These are phyloP conservation scores for Drosophila parvula DNA, from an alignment of 1,140 invertebrate genomes.

Conservation along the genomic window DNA sequence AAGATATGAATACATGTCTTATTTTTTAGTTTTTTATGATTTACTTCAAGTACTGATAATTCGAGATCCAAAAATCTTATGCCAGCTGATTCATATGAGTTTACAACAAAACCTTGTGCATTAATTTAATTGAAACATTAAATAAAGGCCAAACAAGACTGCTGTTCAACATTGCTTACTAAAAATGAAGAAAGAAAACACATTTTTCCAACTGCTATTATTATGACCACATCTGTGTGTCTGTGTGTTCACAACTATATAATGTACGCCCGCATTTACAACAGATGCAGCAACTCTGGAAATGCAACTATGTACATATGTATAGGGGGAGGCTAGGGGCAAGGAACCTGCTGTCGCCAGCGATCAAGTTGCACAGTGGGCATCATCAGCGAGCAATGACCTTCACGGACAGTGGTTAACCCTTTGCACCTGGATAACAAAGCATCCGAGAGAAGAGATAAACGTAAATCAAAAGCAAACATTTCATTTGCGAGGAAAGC, in stretches of 20 bases:
- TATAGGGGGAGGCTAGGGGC: neutral
- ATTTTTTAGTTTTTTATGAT: no score
- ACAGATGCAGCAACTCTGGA: slow-evolving; percentile 43
- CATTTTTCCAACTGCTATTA: neutral
- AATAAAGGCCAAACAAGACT: neutral
- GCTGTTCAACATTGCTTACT: neutral
- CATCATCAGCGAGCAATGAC: slow-evolving; percentile 24
- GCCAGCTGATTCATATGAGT: neutral
- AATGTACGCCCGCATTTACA: slow-evolving; percentile 66
- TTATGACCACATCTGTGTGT: neutral
- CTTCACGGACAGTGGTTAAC: slow-evolving; percentile 23
- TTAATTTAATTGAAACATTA: neutral
- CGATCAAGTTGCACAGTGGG: slow-evolving; percentile 67
- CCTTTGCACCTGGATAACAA: slow-evolving; percentile 27
- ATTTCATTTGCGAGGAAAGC: slow-evolving; percentile 5
- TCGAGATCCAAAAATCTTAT: neutral
- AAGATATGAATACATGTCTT: neutral
- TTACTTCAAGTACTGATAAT: no score
- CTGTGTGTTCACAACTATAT: slow-evolving; percentile 16
- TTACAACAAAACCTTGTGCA: neutral
- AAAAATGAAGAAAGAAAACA: neutral
- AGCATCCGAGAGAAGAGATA: slow-evolving; percentile 26
- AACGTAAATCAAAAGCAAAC: slow-evolving; percentile 28
- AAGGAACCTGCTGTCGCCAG: neutral
- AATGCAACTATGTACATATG: slow-evolving; percentile 12